phyloP scores from a whole-genome alignment of 2,888 invertebrate genomes.

The Isoperla grammatica region DNA sequence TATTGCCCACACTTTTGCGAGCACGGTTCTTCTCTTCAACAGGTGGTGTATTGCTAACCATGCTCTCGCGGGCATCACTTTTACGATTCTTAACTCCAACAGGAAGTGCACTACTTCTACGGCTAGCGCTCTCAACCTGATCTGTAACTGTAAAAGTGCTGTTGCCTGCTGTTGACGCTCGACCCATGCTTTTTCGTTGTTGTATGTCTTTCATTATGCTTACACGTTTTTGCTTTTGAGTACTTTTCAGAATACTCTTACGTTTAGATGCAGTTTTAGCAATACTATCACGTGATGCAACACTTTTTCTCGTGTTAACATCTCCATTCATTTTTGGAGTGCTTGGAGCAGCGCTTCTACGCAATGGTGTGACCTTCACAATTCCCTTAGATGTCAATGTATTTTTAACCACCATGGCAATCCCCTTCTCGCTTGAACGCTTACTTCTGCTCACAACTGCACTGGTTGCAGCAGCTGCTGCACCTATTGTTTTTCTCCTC shows the following conservation, averaged over 20 bases:
- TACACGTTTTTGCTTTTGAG: background rate
- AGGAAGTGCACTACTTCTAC: background rate
- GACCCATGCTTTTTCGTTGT: no score
- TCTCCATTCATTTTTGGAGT: background rate
- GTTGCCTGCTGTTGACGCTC: no score
- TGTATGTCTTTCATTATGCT: background rate
- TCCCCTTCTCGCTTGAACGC: no score
- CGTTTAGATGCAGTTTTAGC: background rate
- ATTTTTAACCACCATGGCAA: no score
- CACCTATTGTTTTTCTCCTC: background rate
- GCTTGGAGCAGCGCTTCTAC: background rate
- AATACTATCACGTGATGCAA: background rate
- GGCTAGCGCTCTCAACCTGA: background rate
- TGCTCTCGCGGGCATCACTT: background rate
- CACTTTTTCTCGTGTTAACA: background rate
- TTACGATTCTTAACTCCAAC: background rate
- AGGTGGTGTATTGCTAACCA: background rate
- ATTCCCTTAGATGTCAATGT: background rate
- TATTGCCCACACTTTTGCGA: background rate
- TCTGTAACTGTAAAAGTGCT: background rate
- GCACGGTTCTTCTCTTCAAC: background rate
- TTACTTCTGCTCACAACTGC: no score
- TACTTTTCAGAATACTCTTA: constrained; percentile 2
- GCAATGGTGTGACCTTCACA: background rate
- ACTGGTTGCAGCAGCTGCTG: background rate